phyloP scores from a whole-genome alignment of 2,113 vertebrate genomes.

The Bungarus multicinctus region DNA sequence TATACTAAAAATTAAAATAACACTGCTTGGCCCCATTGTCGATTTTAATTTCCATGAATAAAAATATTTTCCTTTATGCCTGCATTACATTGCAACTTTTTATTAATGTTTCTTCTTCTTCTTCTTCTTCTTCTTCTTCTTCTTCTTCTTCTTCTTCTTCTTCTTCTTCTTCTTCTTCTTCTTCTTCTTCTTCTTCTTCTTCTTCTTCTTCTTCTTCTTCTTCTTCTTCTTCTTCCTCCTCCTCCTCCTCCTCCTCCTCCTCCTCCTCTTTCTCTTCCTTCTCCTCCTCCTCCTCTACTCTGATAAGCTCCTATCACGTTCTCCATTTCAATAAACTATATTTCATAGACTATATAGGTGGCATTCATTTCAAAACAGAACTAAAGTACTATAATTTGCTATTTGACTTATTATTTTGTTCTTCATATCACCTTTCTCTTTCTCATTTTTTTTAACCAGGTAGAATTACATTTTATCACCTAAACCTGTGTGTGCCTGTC shows the following conservation, averaged over 20 bases:
- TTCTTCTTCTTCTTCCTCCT: background rate
- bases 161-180: background rate
- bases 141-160: background rate
- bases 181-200: background rate
- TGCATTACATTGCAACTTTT: accelerated
- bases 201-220: background rate
- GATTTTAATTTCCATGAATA: background rate
- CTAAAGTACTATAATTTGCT: background rate
- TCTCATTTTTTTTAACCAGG: slow-evolving; percentile 53
- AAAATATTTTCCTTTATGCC: background rate
- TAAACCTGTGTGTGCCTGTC: slow-evolving; percentile 59
- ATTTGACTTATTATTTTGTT: slow-evolving; percentile 62
- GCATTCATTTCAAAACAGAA: background rate
- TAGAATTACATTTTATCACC: slow-evolving; percentile 69
- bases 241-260: too few relatives aligned
- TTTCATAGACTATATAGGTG: slow-evolving; percentile 10
- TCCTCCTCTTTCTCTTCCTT: background rate
- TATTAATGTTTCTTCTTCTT: background rate
- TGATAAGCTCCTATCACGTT: slow-evolving; percentile 7
- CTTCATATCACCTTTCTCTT: background rate
- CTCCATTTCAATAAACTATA: background rate
- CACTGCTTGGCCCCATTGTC: background rate
- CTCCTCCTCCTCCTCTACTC: too few relatives aligned
- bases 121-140: too few relatives aligned
- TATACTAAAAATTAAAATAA: background rate